These are phyloP conservation scores for Coturnix japonica DNA, from an alignment of 2,113 vertebrate species.

Conservation along the genomic window DNA sequence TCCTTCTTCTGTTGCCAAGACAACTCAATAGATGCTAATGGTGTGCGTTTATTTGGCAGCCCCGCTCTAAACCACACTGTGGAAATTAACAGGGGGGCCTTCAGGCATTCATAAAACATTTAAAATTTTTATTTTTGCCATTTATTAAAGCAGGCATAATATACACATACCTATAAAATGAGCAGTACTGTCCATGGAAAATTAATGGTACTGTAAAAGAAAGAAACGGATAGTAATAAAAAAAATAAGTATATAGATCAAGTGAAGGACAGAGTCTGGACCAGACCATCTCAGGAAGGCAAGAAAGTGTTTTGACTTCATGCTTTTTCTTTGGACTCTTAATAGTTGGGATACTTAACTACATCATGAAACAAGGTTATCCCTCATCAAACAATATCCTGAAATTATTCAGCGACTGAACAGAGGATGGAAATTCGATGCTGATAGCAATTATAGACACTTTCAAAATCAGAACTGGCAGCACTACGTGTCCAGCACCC, in stretches of 20 bases:
- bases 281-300: not conserved
- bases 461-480: not conserved
- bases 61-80: not conserved
- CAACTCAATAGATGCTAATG: constrained; percentile 44
- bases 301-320: not conserved
- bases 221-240: constrained; percentile 19
- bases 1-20: constrained; percentile 54
- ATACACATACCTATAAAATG: constrained; percentile 20
- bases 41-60: constrained; percentile 29
- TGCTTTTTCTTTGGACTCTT: not conserved
- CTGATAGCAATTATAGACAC: not conserved
- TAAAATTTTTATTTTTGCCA: constrained; percentile 32
- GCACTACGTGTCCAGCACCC: not conserved
- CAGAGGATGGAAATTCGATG: not conserved
- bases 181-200: not conserved
- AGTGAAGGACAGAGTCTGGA: not conserved
- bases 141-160: constrained; percentile 19
- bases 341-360: not conserved
- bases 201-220: not conserved
- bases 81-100: constrained; percentile 11
- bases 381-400: not conserved
- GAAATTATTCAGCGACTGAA: not conserved
- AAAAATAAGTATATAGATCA: not conserved
- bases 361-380: not conserved
- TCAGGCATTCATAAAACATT: constrained; percentile 52